Percentiles rank a stretch among this genome's conserved stretches.
phyloP scores from a whole-genome alignment of 92 coral and sea anemone species.

The Micromussa lordhowensis region DNA sequence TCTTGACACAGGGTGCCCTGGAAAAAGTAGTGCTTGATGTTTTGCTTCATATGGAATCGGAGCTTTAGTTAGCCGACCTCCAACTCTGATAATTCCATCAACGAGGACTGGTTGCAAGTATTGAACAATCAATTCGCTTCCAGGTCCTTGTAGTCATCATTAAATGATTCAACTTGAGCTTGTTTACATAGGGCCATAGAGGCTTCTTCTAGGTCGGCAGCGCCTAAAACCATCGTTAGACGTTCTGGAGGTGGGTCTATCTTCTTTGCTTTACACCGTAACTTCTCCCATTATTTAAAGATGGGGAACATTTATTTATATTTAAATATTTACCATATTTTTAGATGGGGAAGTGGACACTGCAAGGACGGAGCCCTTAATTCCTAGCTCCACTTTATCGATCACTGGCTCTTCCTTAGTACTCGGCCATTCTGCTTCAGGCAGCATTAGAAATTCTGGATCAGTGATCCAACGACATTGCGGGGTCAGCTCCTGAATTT shows the following conservation, averaged over 20 bases:
- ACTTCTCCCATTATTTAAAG: too few species aligned
- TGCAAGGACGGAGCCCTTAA: not conserved
- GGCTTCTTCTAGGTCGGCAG: slow-evolving; percentile 12
- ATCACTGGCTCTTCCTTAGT: not conserved
- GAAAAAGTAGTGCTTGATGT: slow-evolving; percentile 26
- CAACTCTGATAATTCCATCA: slow-evolving; percentile 38
- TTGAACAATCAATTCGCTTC: not conserved
- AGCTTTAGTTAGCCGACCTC: slow-evolving; percentile 19
- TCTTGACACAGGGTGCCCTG: slow-evolving; percentile 16
- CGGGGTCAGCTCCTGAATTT: slow-evolving; percentile 30
- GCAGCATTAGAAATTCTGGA: slow-evolving; percentile 2
- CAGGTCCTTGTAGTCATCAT: not conserved
- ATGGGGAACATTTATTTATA: too few species aligned
- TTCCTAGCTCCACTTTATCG: not conserved
- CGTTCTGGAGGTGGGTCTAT: not conserved
- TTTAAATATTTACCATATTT: too few species aligned
- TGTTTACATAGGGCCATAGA: not conserved
- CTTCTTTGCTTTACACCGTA: not conserved
- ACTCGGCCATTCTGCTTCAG: slow-evolving; percentile 12
- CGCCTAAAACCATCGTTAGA: not conserved
- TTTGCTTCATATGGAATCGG: slow-evolving; percentile 14
- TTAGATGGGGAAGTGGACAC: not conserved
- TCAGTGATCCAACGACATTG: slow-evolving; percentile 52
- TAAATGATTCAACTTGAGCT: slow-evolving; percentile 15
- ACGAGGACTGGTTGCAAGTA: slow-evolving; percentile 20